Evolutionary conservation across 2,113 vertebrate genomes (phyloP), one percentile per base, ranked within the genome.

Genomic region (Agelaius tricolor): DNA sequence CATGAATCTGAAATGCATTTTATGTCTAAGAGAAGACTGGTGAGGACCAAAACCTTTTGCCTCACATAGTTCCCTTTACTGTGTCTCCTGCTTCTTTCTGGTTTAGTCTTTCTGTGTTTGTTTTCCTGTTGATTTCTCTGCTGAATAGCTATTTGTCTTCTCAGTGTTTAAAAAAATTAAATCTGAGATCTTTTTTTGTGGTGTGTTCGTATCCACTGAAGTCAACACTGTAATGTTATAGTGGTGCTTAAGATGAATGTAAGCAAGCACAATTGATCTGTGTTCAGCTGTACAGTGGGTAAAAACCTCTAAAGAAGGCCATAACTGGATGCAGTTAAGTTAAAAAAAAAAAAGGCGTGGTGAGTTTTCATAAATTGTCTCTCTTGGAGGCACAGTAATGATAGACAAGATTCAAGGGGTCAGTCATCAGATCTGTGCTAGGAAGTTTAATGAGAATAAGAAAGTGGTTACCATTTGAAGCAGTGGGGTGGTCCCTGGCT

Each of bases 101-200:
- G 19, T 86, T 62, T 35, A 24, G 35, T 49, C 11, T 41, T 78
- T 84, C 77, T 54, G 6, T 69, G 4, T 61, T 76, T 57, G 28
- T 55, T 89, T 93, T 37, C 35, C 86, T 72, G 21, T 35, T 75
- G 23, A 35, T 88, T 89, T 86, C 58, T 33, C 43, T 82, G 15
- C 41, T 93, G 35, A 92, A 89, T 62, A 89, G 13, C 8, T 86
- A 49, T 86, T 94, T 96, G 13, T 88, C 67, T 91, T 83, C 61
- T 75, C 17, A 93, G 30, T 49, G 9, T 44, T 86, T 31, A 54
- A 84, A 63, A 30, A 33, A 79, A 89, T 27, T 84, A 67, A 30
- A 66, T 71, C 11, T 52, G 18, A 58, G 47, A 2, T 8, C 1
- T 13, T 14, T 72, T 31, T 67, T 63, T 33, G 55, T 16, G 5